Evolutionary conservation across 2,888 invertebrate genomes (phyloP).

Genomic region (Leptinotarsa peninsularis): DNA sequence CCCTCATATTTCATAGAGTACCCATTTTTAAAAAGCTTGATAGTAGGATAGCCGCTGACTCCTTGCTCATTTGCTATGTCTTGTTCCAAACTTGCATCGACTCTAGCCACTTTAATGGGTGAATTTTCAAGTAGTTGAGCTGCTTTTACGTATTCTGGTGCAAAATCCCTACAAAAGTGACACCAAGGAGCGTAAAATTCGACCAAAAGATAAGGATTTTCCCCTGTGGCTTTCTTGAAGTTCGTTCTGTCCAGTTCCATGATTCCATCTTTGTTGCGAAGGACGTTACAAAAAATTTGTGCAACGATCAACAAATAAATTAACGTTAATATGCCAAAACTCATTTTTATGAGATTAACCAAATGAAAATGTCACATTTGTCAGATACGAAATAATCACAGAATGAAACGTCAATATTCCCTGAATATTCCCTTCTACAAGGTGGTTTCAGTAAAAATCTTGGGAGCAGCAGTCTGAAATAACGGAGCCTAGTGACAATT

Average conservation of each 20-base stretch:
- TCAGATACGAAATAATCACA: background rate
- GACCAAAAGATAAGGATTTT: slow-evolving; percentile 37
- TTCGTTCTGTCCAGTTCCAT: slow-evolving; percentile 32
- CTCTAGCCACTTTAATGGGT: slow-evolving; percentile 66
- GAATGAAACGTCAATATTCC: slow-evolving; percentile 22
- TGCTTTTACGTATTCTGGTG: slow-evolving; percentile 86
- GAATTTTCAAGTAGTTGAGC: slow-evolving; percentile 75
- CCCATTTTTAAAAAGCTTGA: slow-evolving; percentile 73
- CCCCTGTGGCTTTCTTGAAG: slow-evolving; percentile 28
- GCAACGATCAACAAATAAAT: background rate
- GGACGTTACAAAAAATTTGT: background rate
- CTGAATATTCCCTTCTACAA: too few relatives aligned
- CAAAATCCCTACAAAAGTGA: slow-evolving; percentile 87
- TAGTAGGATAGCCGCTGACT: slow-evolving; percentile 76
- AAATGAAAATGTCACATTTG: slow-evolving; percentile 6
- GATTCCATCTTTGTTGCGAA: slow-evolving; percentile 20
- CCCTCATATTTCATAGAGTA: slow-evolving; percentile 70
- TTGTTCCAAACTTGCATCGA: slow-evolving; percentile 76
- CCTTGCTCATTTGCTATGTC: slow-evolving; percentile 71
- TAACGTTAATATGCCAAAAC: background rate
- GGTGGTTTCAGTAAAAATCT: too few relatives aligned
- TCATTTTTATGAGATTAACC: background rate
- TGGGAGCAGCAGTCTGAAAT: too few relatives aligned
- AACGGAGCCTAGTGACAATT: too few relatives aligned
- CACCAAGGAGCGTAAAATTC: slow-evolving; percentile 93